These are phyloP conservation scores for Drosophila prostipennis DNA, from an alignment of 2,888 invertebrate species.

Conservation along the genomic window DNA sequence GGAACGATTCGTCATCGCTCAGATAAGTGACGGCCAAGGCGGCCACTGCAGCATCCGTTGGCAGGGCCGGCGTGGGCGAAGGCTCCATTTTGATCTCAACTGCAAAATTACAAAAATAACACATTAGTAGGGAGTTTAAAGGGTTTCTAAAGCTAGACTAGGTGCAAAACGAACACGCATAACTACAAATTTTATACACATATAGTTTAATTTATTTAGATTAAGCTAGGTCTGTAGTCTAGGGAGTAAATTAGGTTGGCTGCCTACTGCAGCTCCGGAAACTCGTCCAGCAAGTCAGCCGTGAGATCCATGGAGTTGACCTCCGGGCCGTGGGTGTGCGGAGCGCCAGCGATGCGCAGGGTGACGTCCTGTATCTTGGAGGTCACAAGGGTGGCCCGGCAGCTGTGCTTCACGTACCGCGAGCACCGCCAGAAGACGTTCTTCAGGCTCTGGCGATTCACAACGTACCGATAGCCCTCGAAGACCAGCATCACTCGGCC, in stretches of 20 bases:
- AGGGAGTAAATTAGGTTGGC: not conserved
- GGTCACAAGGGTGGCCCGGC: constrained; percentile 83
- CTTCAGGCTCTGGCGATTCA: constrained; percentile 84
- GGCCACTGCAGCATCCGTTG: constrained; percentile 31
- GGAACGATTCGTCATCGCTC: constrained; percentile 65
- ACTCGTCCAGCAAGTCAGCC: constrained; percentile 78
- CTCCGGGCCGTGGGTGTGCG: constrained; percentile 83
- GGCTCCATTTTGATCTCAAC: constrained; percentile 63
- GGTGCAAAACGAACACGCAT: constrained; percentile 25
- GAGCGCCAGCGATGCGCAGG: constrained; percentile 82
- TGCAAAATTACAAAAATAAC: constrained; percentile 16
- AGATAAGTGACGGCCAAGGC: constrained; percentile 41
- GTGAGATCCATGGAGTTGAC: constrained; percentile 79
- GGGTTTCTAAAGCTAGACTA: constrained; percentile 6
- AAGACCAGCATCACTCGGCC: constrained; percentile 84
- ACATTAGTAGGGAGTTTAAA: constrained; percentile 30
- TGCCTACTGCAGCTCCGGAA: constrained; percentile 64
- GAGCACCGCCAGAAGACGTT: constrained; percentile 84
- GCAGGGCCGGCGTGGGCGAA: constrained; percentile 9
- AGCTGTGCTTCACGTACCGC: constrained; percentile 83
- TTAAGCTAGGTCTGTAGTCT: constrained; percentile 28
- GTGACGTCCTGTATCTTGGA: constrained; percentile 81
- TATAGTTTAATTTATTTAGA: constrained; percentile 49
- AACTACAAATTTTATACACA: constrained; percentile 20
- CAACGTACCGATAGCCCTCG: constrained; percentile 84